Evolutionary conservation across 2,797 vertebrate genomes (phyloP).

Genomic region (Falco columbarius): DNA sequence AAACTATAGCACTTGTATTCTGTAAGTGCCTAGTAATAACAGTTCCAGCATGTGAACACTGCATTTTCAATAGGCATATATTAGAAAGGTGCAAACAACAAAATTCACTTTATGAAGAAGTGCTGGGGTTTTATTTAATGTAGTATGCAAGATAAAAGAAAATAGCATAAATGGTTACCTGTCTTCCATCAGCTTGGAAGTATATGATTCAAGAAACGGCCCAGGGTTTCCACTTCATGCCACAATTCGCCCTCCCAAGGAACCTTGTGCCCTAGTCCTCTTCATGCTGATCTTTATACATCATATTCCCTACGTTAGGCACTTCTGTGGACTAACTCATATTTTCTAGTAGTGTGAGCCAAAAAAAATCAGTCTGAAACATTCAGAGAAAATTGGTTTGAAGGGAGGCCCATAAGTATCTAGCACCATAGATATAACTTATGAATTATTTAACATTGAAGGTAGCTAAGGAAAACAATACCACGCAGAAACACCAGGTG

Average conservation of each 20-base stretch:
- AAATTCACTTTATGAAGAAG: conserved; percentile 11
- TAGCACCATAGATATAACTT: not conserved
- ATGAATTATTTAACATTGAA: not conserved
- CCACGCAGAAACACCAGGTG: conserved; percentile 6
- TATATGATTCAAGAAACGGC: not conserved
- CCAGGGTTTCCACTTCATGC: not conserved
- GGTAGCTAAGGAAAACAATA: not conserved
- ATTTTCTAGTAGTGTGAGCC: not conserved
- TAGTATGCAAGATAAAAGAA: not conserved
- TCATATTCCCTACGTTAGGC: not conserved
- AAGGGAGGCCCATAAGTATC: not conserved
- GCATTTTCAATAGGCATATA: not conserved
- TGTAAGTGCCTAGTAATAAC: not conserved
- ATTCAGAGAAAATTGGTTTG: not conserved
- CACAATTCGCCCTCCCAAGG: not conserved
- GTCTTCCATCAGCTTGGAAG: conserved; percentile 16
- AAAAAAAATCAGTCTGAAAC: not conserved
- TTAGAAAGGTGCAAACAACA: not conserved
- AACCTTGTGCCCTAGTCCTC: not conserved
- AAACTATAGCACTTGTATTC: not conserved
- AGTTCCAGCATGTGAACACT: not conserved
- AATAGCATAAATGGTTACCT: not conserved
- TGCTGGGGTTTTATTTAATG: conserved; percentile 38
- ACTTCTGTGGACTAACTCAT: not conserved
- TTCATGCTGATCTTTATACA: not conserved